Evolutionary conservation across 2,797 vertebrate genomes (phyloP).

Genomic region (Aulostomus chinensis): DNA sequence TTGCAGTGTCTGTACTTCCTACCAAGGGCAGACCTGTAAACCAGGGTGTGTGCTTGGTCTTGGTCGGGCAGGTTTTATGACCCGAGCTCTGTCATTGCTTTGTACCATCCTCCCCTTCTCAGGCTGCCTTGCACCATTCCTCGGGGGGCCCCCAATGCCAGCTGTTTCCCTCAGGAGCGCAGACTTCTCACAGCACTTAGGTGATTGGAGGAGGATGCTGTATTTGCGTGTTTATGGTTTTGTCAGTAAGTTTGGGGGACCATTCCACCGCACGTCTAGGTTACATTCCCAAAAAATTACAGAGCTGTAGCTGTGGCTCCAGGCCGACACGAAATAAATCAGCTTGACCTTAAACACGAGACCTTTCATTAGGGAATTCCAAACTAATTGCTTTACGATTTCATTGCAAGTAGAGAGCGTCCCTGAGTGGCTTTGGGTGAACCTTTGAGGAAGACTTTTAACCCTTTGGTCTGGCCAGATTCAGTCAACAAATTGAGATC

Average conservation of each 20-base stretch:
- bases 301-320: conserved; percentile 64
- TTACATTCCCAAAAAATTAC: conserved; percentile 81
- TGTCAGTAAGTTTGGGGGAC: conserved; percentile 32
- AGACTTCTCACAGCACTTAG: conserved; percentile 45
- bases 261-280: conserved; percentile 30
- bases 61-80: conserved; percentile 77
- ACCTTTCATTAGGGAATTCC: conserved; percentile 74
- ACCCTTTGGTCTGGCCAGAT: conserved; percentile 14
- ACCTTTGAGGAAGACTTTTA: conserved; percentile 15
- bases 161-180: conserved; percentile 65
- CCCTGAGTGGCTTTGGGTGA: conserved; percentile 25
- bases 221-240: conserved; percentile 55
- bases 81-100: conserved; percentile 65
- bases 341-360: conserved; percentile 69
- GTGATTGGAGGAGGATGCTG: conserved; percentile 41
- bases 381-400: conserved; percentile 74
- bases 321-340: conserved; percentile 65
- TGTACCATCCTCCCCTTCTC: conserved; percentile 39
- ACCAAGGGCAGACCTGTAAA: conserved; percentile 55
- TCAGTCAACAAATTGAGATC: conserved; percentile 47
- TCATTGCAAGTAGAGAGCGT: conserved; percentile 50
- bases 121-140: conserved; percentile 2
- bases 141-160: conserved; percentile 47
- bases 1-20: no score
- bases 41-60: conserved; percentile 61